phyloP scores from a whole-genome alignment of 2,797 vertebrate genomes.

The Galago senegalensis region DNA sequence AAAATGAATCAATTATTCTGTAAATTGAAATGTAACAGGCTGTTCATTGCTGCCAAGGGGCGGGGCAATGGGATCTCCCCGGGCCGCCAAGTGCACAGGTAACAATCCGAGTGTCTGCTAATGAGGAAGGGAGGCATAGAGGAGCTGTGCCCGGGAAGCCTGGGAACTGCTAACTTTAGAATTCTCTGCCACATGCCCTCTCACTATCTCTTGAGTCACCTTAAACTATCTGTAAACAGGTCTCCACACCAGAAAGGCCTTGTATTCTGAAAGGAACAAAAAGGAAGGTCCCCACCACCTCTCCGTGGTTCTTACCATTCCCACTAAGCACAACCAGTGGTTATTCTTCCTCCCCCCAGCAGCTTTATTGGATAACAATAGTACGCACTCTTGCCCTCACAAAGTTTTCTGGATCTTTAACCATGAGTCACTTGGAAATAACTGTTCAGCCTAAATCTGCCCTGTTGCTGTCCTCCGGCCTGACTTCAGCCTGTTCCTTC shows the following conservation, averaged over 20 bases:
- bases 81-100: too few species aligned
- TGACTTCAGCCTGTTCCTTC: not conserved
- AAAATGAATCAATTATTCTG: not conserved
- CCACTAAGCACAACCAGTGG: not conserved
- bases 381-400: not conserved
- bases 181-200: not conserved
- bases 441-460: not conserved
- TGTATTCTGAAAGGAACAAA: not conserved
- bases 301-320: not conserved
- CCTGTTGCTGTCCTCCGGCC: not conserved
- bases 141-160: not conserved
- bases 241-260: not conserved
- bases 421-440: not conserved
- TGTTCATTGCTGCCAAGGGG: rapidly evolving
- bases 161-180: not conserved
- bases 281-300: not conserved
- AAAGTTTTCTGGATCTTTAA: not conserved
- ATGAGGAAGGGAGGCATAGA: not conserved
- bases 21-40: not conserved
- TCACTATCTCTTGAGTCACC: not conserved
- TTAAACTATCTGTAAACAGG: not conserved
- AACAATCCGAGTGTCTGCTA: rapidly evolving
- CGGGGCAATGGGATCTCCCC: rapidly evolving
- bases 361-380: not conserved
- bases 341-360: not conserved